These are phyloP conservation scores for Dryobotodes eremita DNA, from an alignment of 2,888 invertebrate genomes.

Conservation along the genomic window DNA sequence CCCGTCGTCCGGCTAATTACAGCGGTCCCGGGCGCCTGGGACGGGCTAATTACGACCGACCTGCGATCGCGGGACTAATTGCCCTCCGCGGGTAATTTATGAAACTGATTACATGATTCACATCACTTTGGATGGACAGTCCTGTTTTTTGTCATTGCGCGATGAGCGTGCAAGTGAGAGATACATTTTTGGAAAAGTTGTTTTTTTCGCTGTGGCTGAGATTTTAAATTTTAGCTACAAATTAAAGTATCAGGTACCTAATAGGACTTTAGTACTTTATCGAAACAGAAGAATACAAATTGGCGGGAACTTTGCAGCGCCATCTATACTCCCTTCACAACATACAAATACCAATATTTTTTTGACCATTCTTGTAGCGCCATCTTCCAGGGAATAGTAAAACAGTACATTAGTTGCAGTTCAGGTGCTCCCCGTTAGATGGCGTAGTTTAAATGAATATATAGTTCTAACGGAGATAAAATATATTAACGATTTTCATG, in stretches of 20 bases:
- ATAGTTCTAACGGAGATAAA: not conserved
- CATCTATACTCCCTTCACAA: slow-evolving; percentile 47
- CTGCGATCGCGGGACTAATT: slow-evolving; percentile 71
- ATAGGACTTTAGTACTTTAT: not conserved
- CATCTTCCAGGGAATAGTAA: slow-evolving; percentile 70
- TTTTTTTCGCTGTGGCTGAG: not conserved
- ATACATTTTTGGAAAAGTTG: not conserved
- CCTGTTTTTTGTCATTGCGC: slow-evolving; percentile 37
- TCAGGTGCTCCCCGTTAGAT: slow-evolving; percentile 58
- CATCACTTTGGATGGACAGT: slow-evolving; percentile 45
- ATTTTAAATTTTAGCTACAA: not conserved
- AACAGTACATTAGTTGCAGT: slow-evolving; percentile 16
- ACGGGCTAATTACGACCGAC: slow-evolving; percentile 66
- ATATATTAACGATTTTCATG: slow-evolving; percentile 52
- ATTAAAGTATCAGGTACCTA: not conserved
- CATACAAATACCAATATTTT: not conserved
- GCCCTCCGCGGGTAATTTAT: slow-evolving; percentile 73
- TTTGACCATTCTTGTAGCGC: not conserved
- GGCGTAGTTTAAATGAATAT: slow-evolving; percentile 55
- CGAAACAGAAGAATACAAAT: not conserved
- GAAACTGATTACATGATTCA: slow-evolving; percentile 67
- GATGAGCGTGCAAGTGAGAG: not conserved
- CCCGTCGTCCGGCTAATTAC: slow-evolving; percentile 71
- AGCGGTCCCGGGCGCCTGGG: slow-evolving; percentile 68
- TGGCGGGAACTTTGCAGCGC: slow-evolving; percentile 43